phyloP scores from a whole-genome alignment of 2,113 vertebrate species.

The Ctenomys sociabilis region DNA sequence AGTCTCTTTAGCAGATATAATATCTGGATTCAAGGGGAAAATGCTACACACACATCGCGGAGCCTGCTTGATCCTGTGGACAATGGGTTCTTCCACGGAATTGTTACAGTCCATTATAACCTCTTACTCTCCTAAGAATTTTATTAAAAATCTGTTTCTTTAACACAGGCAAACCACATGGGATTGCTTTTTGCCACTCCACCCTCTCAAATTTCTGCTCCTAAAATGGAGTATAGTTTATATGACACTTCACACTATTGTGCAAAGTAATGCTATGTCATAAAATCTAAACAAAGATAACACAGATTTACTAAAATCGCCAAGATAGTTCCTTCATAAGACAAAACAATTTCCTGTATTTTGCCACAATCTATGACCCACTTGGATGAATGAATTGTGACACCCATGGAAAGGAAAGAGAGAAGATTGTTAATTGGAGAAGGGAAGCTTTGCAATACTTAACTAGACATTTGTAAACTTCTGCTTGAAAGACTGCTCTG shows the following conservation, averaged over 20 bases:
- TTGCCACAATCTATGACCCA: not conserved
- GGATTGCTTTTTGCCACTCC: constrained; percentile 36
- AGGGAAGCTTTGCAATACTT: not conserved
- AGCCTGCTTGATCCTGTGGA: not conserved
- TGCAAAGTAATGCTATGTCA: not conserved
- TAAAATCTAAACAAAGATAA: constrained; percentile 9
- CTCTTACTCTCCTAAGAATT: constrained; percentile 24
- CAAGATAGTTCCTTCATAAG: not conserved
- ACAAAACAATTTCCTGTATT: not conserved
- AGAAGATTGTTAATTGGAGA: not conserved
- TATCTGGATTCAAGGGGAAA: constrained; percentile 32
- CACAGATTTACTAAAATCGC: not conserved
- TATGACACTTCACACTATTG: not conserved
- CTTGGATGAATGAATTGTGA: constrained; percentile 5
- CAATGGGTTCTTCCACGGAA: constrained; percentile 27
- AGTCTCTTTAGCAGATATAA: constrained; percentile 1
- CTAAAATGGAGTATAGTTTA: not conserved
- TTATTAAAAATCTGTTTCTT: constrained; percentile 29
- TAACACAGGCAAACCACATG: constrained; percentile 37
- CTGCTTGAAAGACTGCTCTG: not conserved
- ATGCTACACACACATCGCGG: not conserved
- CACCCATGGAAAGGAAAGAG: not conserved
- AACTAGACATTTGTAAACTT: not conserved
- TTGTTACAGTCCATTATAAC: constrained; percentile 1
- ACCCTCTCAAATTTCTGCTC: constrained; percentile 51